Base-by-base conservation (phyloP, 2,797 vertebrate genomes). In the Pipistrellus nathusii region DNA sequence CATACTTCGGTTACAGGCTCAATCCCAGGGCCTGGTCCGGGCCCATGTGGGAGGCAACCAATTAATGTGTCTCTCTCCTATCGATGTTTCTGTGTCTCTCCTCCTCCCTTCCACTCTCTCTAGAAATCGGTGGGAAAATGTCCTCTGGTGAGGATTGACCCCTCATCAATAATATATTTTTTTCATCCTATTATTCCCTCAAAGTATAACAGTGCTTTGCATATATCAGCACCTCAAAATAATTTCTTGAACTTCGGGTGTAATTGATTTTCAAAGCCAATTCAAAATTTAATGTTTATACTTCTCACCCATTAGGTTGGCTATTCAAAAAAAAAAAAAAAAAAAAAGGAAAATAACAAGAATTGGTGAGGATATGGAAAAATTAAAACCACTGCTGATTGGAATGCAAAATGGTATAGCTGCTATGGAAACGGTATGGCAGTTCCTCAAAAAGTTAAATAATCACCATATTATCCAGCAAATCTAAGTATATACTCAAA, bases 231-330 rank as follows among this genome's bases (percentile, higher is more conserved):
- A 38, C 10, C 20, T 92, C 66, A 83, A 76, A 93, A 95, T 76
- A 27, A 85, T 41, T 95, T 75, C 53, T 88, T 88, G 51, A 96
- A 87, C 51, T 91, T 71, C 27, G 59, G 12, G 59, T 68, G 57
- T 89, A 87, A 87, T 35, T 94, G 66, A 62, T 82, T 95, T 93
- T 27, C 66, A 95, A 95, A 95, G 81, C 81, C 44, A 87, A 88
- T 62, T 83, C 44, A 76, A 86, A 95, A 91, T 21, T 88, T 81
- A 91, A 90, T 44, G 17, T 90, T 85, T 90, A 73, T 0, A 93
- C 32, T 87, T 90, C 15, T 81, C 30, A 87, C 20, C 18, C 46
- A 92, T 35, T 92, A 77, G 69, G n/a, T 77, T 72, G 25, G 35
- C 38, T 86, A 15, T 73, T 75, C 30, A 38, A 38, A 38, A 41